phyloP scores from a whole-genome alignment of 2,113 vertebrate genomes.

The Triplophysa rosa region DNA sequence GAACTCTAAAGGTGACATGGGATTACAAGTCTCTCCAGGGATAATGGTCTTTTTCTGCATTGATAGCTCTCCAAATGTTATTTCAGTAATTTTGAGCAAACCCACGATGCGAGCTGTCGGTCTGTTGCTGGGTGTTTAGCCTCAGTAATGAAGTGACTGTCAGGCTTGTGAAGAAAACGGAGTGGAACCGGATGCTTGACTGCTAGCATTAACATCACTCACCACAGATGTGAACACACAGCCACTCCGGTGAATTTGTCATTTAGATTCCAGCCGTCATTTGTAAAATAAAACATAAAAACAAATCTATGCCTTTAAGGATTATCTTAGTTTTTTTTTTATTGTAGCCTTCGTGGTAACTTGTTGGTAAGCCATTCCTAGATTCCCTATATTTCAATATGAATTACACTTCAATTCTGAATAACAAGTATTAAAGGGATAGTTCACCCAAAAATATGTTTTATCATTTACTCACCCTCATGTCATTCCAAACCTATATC shows the following conservation, averaged over 20 bases:
- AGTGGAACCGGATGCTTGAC: slow-evolving; percentile 41
- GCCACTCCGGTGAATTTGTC: background rate
- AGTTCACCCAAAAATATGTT: no score
- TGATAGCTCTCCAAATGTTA: slow-evolving; percentile 35
- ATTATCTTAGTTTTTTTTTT: no score
- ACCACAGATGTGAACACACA: slow-evolving; percentile 12
- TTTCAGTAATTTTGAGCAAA: slow-evolving; percentile 25
- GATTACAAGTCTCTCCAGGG: no score
- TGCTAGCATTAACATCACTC: slow-evolving; percentile 26
- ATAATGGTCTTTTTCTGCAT: slow-evolving; percentile 1
- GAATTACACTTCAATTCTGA: background rate
- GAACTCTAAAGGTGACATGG: no score
- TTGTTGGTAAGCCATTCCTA: no score
- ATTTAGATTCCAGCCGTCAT: background rate
- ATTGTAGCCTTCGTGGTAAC: no score
- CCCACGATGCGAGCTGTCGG: slow-evolving; percentile 2
- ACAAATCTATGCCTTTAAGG: no score
- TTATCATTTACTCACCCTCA: no score
- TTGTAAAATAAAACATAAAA: no score
- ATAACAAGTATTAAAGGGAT: background rate
- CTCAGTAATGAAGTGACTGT: slow-evolving; percentile 34
- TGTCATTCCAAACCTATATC: no score
- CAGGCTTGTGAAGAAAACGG: slow-evolving; percentile 26
- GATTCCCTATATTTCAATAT: background rate
- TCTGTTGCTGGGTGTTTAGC: slow-evolving; percentile 27